Conservation (phyloP, 2,888 invertebrate genomes). For the Machimus atricapillus region DNA sequence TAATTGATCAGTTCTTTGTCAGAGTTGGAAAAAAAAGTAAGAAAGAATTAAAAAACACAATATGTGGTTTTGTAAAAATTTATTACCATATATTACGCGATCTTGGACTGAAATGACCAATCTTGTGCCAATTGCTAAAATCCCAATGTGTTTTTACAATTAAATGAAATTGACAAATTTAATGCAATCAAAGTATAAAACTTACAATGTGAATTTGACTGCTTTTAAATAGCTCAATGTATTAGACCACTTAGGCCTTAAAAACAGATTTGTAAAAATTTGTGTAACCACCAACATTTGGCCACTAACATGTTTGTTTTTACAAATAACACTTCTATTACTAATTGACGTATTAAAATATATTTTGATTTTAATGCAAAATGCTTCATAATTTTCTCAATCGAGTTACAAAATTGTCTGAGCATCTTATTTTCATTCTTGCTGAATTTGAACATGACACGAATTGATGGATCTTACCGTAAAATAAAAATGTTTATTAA, state of each 20-base stretch:
- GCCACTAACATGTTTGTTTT: background rate
- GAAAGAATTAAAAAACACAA: background rate
- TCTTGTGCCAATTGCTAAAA: slow-evolving; percentile 10
- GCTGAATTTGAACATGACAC: background rate
- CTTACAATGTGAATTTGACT: background rate
- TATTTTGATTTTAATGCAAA: slow-evolving; percentile 16
- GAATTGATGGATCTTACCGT: background rate
- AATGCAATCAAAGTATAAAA: background rate
- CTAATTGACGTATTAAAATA: slow-evolving; percentile 39
- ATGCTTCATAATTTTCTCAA: background rate
- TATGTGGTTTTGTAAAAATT: background rate
- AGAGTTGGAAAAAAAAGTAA: background rate
- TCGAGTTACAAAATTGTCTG: background rate
- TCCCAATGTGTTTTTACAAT: background rate
- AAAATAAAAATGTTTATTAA: background rate
- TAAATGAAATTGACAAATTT: background rate
- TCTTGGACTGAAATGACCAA: background rate
- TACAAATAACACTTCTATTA: slow-evolving; percentile 17
- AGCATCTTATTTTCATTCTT: background rate
- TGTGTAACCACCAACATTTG: background rate
- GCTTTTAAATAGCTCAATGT: background rate
- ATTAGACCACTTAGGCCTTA: background rate
- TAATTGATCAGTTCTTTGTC: background rate
- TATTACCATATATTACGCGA: background rate
- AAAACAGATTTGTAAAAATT: slow-evolving; percentile 8